Conservation (phyloP, 1,140 invertebrate species). For the Drosophila sp. region DNA sequence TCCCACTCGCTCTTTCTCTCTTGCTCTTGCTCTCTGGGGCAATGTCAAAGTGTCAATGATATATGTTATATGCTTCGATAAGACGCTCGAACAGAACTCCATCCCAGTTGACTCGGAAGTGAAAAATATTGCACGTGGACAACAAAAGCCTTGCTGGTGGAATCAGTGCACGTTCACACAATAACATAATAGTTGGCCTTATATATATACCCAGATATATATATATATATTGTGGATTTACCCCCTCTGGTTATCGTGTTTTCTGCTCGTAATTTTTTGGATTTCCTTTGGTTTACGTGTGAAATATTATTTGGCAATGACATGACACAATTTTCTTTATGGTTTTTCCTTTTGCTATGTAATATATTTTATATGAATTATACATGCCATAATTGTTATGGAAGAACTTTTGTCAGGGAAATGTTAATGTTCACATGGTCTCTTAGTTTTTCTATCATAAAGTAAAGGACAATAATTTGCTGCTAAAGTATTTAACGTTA, state of each 20-base stretch:
- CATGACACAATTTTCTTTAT: slow-evolving; percentile 39
- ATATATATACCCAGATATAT: slow-evolving; percentile 26
- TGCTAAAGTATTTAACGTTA: not conserved
- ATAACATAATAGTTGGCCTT: slow-evolving; percentile 81
- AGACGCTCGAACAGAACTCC: slow-evolving; percentile 51
- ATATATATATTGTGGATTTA: slow-evolving; percentile 51
- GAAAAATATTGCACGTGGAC: slow-evolving; percentile 72
- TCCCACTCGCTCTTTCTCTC: not conserved
- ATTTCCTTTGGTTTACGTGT: slow-evolving; percentile 43
- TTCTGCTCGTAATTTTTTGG: slow-evolving; percentile 50
- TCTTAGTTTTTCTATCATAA: not conserved
- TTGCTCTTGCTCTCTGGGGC: slow-evolving; percentile 25
- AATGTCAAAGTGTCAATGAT: slow-evolving; percentile 83
- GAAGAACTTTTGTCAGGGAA: not conserved
- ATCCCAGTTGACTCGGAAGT: slow-evolving; percentile 22
- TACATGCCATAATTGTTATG: not conserved
- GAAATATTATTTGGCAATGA: slow-evolving; percentile 65
- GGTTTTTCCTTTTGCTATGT: not conserved
- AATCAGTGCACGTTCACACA: slow-evolving; percentile 79
- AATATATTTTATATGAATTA: slow-evolving; percentile 10
- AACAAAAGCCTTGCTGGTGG: slow-evolving; percentile 61
- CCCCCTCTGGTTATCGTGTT: slow-evolving; percentile 11
- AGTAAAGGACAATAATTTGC: not conserved
- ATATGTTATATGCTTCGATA: slow-evolving; percentile 81
- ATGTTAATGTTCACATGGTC: not conserved